Conservation (phyloP, 2,113 vertebrate species). For the Poecilia latipinna region DNA sequence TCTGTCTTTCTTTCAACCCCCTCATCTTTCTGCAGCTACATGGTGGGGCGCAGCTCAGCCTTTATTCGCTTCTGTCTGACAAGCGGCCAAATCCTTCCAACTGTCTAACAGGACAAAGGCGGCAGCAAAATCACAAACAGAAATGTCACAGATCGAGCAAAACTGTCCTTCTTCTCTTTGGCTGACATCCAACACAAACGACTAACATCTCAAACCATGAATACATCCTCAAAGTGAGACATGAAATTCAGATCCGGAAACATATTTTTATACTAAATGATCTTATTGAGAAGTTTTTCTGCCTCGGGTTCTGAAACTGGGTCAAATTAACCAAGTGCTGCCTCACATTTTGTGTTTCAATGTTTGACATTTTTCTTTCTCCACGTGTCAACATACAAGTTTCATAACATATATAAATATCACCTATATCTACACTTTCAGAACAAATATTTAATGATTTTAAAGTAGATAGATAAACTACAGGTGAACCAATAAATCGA, state of each 20-base stretch:
- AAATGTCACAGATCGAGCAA: neutral
- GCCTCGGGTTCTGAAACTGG: neutral
- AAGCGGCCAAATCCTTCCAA: slow-evolving; percentile 46
- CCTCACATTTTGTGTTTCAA: neutral
- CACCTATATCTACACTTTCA: neutral
- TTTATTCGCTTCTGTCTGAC: slow-evolving; percentile 55
- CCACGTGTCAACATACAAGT: neutral
- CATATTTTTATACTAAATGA: neutral
- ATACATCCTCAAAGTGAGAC: too few species aligned
- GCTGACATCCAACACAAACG: too few species aligned
- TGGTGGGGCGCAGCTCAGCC: slow-evolving; percentile 19
- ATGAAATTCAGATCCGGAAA: slow-evolving; percentile 1
- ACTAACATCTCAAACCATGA: neutral
- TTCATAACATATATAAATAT: neutral
- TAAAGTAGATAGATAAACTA: neutral
- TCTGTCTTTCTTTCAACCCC: slow-evolving; percentile 3
- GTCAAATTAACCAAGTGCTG: neutral
- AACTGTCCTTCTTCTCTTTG: neutral
- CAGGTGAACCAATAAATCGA: too few species aligned
- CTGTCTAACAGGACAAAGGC: slow-evolving; percentile 62
- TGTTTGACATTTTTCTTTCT: neutral
- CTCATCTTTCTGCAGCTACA: slow-evolving; percentile 9
- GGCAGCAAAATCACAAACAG: neutral
- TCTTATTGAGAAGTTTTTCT: neutral
- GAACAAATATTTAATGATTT: neutral